Conservation (phyloP, 2,113 vertebrate genomes). For the Oenanthe melanoleuca region DNA sequence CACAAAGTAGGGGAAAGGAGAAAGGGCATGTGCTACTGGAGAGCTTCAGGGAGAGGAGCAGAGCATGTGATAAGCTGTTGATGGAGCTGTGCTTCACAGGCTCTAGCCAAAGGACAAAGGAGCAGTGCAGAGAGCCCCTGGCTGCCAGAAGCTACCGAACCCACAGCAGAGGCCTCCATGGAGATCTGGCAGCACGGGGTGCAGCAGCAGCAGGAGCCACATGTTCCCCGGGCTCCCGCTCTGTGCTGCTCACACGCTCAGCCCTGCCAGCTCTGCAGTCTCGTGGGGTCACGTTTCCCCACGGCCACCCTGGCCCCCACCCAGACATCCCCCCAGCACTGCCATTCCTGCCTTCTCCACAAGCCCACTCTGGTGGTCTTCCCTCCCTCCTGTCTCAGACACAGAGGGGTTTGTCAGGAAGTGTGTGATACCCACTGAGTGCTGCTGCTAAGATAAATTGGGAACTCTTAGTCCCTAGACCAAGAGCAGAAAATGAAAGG, state of each 20-base stretch:
- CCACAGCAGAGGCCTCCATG: neutral
- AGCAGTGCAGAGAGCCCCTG: neutral
- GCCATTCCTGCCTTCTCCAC: neutral
- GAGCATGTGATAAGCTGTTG: conserved; percentile 39
- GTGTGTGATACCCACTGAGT: neutral
- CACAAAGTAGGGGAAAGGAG: conserved; percentile 51
- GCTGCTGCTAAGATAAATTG: neutral
- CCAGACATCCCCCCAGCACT: accelerated
- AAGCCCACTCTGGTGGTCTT: neutral
- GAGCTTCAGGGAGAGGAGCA: neutral
- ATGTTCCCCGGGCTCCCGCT: conserved; percentile 18
- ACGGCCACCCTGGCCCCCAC: neutral
- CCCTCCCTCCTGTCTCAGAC: neutral
- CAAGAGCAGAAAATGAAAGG: neutral
- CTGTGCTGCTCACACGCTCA: neutral
- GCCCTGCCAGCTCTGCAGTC: neutral
- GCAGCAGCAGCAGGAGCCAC: conserved; percentile 59
- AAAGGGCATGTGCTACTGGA: neutral
- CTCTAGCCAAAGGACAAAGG: conserved; percentile 50
- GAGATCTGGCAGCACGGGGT: conserved; percentile 34
- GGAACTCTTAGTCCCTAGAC: neutral
- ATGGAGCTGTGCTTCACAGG: neutral
- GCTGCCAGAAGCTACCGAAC: conserved; percentile 47
- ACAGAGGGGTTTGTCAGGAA: neutral
- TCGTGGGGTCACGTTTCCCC: neutral